Conservation (phyloP, 2,113 vertebrate genomes). For the Campylorhamphus procurvoides region DNA sequence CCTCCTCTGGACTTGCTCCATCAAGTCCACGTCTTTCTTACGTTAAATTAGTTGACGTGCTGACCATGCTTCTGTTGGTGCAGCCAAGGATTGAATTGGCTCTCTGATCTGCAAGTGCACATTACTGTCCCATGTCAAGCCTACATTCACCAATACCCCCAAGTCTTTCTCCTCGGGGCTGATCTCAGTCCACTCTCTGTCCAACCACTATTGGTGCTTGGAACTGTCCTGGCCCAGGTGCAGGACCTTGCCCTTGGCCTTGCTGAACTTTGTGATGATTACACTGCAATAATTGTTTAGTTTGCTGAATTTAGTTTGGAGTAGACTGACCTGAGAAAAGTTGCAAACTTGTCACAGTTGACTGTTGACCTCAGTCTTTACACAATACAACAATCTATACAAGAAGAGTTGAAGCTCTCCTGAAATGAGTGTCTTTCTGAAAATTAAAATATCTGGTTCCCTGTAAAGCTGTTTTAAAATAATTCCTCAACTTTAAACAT, state of each 20-base stretch:
- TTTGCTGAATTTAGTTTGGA: not conserved
- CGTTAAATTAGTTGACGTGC: not conserved
- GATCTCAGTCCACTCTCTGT: not conserved
- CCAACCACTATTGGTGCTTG: not conserved
- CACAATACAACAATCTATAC: too few species aligned
- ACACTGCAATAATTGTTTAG: not conserved
- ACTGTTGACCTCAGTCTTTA: not conserved
- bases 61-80: not conserved
- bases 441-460: not conserved
- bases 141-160: not conserved
- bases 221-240: not conserved
- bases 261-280: not conserved
- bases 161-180: not conserved
- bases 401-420: not conserved
- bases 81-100: not conserved
- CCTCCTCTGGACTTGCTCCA: not conserved
- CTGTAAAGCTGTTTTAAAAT: not conserved
- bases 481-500: rapidly evolving
- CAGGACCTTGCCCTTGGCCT: not conserved
- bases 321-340: not conserved
- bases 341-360: not conserved
- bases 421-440: not conserved
- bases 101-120: not conserved
- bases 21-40: not conserved
- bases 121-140: not conserved